Conservation (phyloP, 1,140 invertebrate genomes). For the Luehdorfia chinensis region DNA sequence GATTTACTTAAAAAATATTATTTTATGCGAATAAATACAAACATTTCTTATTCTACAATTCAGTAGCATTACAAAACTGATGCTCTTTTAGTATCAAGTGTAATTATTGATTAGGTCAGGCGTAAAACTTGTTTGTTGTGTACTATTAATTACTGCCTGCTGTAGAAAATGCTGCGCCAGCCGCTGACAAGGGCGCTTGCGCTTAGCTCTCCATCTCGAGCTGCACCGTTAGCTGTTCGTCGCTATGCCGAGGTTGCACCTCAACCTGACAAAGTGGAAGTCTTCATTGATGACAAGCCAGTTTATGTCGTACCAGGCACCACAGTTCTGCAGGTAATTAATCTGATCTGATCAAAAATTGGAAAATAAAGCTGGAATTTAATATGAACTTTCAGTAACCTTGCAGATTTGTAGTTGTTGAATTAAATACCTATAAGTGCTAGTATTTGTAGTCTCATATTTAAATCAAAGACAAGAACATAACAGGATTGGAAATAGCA, state of each 20-base stretch:
- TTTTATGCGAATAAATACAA: not conserved
- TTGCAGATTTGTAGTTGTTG: too few relatives aligned
- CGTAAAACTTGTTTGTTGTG: slow-evolving; percentile 18
- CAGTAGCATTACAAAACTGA: too few relatives aligned
- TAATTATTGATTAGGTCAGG: not conserved
- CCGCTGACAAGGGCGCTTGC: slow-evolving; percentile 75
- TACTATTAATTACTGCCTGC: slow-evolving; percentile 30
- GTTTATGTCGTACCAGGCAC: slow-evolving; percentile 97
- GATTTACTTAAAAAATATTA: slow-evolving; percentile 5
- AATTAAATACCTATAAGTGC: too few relatives aligned
- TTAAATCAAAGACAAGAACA: too few relatives aligned
- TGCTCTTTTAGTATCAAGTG: too few relatives aligned
- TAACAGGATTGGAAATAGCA: too few relatives aligned
- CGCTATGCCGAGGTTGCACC: slow-evolving; percentile 65
- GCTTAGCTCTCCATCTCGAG: slow-evolving; percentile 54
- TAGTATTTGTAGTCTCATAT: too few relatives aligned
- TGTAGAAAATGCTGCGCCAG: slow-evolving; percentile 79
- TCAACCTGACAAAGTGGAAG: slow-evolving; percentile 91
- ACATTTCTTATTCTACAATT: too few relatives aligned
- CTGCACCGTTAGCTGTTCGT: slow-evolving; percentile 60
- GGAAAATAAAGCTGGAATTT: too few relatives aligned
- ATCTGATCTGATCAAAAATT: too few relatives aligned
- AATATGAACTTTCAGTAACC: too few relatives aligned
- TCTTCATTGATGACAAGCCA: slow-evolving; percentile 98
- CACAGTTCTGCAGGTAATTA: slow-evolving; percentile 94